phyloP scores from a whole-genome alignment of 2,797 vertebrate genomes.

The Gadopsis bispinosus region DNA sequence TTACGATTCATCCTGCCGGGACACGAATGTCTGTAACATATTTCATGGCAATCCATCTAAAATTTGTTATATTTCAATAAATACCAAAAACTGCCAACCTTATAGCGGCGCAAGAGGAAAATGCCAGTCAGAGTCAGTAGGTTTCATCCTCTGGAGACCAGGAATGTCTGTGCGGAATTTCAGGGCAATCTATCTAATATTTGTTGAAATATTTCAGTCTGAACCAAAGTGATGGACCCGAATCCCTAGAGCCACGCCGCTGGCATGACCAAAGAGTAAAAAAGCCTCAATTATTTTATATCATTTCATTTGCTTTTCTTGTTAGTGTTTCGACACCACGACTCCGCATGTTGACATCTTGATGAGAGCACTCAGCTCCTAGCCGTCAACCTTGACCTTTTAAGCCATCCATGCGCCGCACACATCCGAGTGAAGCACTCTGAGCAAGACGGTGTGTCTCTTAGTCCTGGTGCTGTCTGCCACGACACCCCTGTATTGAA shows the following conservation, averaged over 20 bases:
- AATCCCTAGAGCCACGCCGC: neutral
- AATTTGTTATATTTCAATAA: neutral
- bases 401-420: slow-evolving; percentile 22
- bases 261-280: neutral
- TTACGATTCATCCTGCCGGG: neutral
- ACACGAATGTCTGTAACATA: neutral
- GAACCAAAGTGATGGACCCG: too few species aligned
- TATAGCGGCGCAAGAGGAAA: neutral
- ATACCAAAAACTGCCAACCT: neutral
- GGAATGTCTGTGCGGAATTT: neutral
- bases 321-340: slow-evolving; percentile 41
- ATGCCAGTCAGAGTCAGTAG: neutral
- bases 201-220: neutral
- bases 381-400: slow-evolving; percentile 71
- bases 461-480: slow-evolving; percentile 35
- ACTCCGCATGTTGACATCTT: slow-evolving; percentile 53
- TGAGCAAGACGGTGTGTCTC: slow-evolving; percentile 30
- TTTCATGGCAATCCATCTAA: neutral
- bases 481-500: slow-evolving; percentile 62
- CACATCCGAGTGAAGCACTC: slow-evolving; percentile 18
- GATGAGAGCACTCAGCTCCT: slow-evolving; percentile 51
- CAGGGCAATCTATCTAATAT: neutral
- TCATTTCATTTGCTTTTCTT: slow-evolving; percentile 34
- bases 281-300: slow-evolving; percentile 31
- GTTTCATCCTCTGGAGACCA: neutral